Conservation (phyloP, 2,113 vertebrate genomes). For the Arvicanthis niloticus region DNA sequence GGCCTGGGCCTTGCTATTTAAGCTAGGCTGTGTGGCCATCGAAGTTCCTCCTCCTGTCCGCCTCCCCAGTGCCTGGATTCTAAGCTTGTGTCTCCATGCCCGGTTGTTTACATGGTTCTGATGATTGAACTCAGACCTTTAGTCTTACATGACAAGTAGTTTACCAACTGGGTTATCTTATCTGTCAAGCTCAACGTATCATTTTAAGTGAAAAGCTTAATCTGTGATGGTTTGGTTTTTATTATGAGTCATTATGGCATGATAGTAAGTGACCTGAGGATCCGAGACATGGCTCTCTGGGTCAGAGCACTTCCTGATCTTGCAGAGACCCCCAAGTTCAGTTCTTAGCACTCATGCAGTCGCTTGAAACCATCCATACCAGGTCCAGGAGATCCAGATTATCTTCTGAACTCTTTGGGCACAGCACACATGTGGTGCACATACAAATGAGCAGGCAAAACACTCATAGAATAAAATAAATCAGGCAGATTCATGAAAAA, state of each 20-base stretch:
- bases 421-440: neutral
- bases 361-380: too few relatives aligned
- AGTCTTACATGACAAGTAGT: neutral
- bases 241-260: neutral
- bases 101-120: neutral
- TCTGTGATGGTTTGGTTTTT: constrained; percentile 9
- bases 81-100: neutral
- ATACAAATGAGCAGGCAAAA: neutral
- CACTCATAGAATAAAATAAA: neutral
- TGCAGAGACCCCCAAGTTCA: neutral
- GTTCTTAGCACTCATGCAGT: neutral
- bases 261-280: constrained; percentile 3
- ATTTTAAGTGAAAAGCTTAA: constrained; percentile 21
- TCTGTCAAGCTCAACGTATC: neutral
- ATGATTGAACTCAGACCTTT: neutral
- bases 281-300: neutral
- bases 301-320: neutral
- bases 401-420: neutral
- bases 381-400: neutral
- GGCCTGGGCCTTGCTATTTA: neutral
- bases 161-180: neutral
- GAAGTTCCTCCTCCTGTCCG: neutral
- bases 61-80: neutral
- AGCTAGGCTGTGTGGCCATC: neutral
- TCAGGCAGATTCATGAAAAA: neutral